Conservation (phyloP, 2,888 invertebrate species). For the Sialis lutaria region DNA sequence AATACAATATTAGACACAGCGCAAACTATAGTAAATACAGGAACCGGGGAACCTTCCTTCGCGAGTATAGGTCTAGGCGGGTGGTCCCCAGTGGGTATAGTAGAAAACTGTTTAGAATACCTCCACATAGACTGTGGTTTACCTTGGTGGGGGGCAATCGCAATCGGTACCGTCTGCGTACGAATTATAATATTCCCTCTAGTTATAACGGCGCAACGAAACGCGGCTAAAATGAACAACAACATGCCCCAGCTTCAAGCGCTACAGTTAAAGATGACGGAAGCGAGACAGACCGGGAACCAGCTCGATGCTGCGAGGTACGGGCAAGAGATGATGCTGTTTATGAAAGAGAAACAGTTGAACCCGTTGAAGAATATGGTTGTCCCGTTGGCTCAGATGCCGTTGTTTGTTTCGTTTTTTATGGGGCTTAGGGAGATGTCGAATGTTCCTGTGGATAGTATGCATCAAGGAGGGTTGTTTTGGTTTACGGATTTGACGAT, state of each 20-base stretch:
- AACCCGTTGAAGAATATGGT: slow-evolving; percentile 66
- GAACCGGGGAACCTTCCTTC: slow-evolving; percentile 57
- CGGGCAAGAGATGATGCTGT: slow-evolving; percentile 59
- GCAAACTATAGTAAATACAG: slow-evolving; percentile 5
- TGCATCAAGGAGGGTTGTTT: slow-evolving; percentile 70
- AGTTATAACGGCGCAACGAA: slow-evolving; percentile 65
- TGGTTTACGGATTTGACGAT: slow-evolving; percentile 91
- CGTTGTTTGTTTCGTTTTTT: slow-evolving; percentile 85
- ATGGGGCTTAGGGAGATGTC: slow-evolving; percentile 78
- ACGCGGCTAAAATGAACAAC: slow-evolving; percentile 66
- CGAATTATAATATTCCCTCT: slow-evolving; percentile 69
- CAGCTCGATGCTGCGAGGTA: slow-evolving; percentile 56
- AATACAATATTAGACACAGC: slow-evolving; percentile 15
- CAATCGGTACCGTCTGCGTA: slow-evolving; percentile 60
- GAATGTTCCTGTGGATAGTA: slow-evolving; percentile 76
- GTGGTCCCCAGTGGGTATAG: slow-evolving; percentile 64
- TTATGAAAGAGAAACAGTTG: slow-evolving; percentile 67
- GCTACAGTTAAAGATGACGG: slow-evolving; percentile 68
- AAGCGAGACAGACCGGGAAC: slow-evolving; percentile 74
- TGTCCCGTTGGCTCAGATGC: slow-evolving; percentile 62
- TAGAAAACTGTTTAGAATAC: slow-evolving; percentile 66
- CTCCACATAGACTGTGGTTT: slow-evolving; percentile 63
- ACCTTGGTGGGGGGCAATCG: slow-evolving; percentile 89
- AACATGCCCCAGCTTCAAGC: slow-evolving; percentile 71
- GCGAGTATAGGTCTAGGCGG: slow-evolving; percentile 69